Evolutionary conservation across 2,888 invertebrate species (phyloP).

Genomic region (Ceraclea dissimilis): DNA sequence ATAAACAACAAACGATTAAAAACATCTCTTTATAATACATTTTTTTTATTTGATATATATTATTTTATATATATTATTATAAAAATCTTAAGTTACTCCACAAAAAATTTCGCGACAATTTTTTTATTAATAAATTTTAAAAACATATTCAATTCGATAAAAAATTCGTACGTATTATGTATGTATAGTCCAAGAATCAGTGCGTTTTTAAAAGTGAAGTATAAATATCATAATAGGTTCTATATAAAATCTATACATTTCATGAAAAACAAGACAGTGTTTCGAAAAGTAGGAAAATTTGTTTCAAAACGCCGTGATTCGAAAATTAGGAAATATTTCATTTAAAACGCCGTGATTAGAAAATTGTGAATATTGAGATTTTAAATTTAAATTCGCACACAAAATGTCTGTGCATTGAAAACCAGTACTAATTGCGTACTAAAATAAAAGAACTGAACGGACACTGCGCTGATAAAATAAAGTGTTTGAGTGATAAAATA

Average conservation of each 20-base stretch:
- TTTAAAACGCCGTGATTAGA: too few species aligned
- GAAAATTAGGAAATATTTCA: too few species aligned
- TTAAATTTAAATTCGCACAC: too few species aligned
- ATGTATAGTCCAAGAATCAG: slow-evolving; percentile 14
- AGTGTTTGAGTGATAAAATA: too few species aligned
- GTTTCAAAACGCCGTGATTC: background rate
- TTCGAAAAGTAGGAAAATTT: background rate
- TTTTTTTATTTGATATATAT: background rate
- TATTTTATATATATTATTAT: slow-evolving; percentile 10
- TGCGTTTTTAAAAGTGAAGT: slow-evolving; percentile 19
- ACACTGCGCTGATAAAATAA: too few species aligned
- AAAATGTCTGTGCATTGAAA: too few species aligned
- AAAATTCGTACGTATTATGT: slow-evolving; percentile 10
- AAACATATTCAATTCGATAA: slow-evolving; percentile 8
- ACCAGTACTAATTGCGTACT: too few species aligned
- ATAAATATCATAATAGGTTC: too few species aligned
- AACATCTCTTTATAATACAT: background rate
- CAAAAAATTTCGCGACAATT: slow-evolving; percentile 25
- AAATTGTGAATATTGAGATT: too few species aligned
- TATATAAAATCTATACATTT: background rate
- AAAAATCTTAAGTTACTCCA: slow-evolving; percentile 17
- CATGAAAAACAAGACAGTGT: background rate
- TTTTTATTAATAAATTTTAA: slow-evolving; percentile 14
- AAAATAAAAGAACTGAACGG: too few species aligned
- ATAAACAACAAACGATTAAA: slow-evolving; percentile 10